These are phyloP conservation scores for Phenganax subtilis DNA, from an alignment of 92 coral and sea anemone genomes.

Conservation along the genomic window DNA sequence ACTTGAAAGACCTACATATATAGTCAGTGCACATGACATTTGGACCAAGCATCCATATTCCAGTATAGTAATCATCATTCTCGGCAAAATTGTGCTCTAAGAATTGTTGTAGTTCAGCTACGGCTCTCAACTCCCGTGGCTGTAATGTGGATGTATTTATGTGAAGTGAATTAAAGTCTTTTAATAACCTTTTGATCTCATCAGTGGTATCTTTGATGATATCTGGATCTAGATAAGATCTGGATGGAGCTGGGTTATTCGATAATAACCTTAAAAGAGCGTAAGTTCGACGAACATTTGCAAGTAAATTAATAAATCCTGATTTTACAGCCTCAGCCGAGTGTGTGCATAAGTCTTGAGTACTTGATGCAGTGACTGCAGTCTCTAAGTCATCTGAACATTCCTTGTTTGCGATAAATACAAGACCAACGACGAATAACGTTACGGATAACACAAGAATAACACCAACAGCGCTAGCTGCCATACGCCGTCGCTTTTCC, in stretches of 20 bases:
- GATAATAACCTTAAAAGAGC: conserved; percentile 39
- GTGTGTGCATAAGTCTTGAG: conserved; percentile 47
- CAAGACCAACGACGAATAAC: conserved; percentile 38
- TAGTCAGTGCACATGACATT: conserved; percentile 75
- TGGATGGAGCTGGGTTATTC: not conserved
- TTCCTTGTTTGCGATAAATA: conserved; percentile 30
- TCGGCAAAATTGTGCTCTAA: conserved; percentile 59
- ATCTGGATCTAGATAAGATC: conserved; percentile 49
- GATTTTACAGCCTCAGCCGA: conserved; percentile 62
- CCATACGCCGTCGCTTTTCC: not conserved
- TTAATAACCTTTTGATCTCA: conserved; percentile 45
- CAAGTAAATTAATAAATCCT: conserved; percentile 56
- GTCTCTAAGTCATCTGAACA: not conserved
- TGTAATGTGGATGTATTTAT: conserved; percentile 41
- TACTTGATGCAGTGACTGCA: conserved; percentile 6
- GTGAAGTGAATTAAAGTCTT: conserved; percentile 39
- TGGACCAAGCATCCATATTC: conserved; percentile 77
- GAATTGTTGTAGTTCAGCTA: conserved; percentile 63
- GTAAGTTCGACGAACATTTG: conserved; percentile 53
- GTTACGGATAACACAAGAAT: conserved; percentile 34
- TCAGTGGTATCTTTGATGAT: conserved; percentile 58
- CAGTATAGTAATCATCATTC: conserved; percentile 71
- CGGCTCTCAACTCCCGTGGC: conserved; percentile 68
- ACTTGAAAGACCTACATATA: conserved; percentile 46
- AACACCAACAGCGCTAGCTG: conserved; percentile 2